Evolutionary conservation across 2,797 vertebrate species (phyloP), one percentile per base, ranked within the genome.

Genomic region (Pristis pectinata): DNA sequence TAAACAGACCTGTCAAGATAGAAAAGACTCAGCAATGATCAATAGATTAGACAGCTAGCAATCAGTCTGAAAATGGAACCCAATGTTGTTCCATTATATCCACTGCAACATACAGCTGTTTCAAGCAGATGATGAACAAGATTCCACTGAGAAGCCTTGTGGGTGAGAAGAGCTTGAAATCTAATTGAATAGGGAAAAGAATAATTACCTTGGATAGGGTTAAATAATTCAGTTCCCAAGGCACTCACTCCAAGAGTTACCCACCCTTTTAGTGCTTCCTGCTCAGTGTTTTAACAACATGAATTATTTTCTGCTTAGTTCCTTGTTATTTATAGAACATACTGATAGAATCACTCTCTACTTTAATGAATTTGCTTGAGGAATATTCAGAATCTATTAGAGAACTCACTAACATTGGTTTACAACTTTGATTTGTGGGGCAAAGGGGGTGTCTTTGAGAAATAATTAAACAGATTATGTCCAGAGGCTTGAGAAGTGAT

Each of bases 231-330:
- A 91, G 22, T 91, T 91, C 87, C 87, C 34, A 67, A 2, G 87
- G n/a, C 59, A 24, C 87, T 64, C 87, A 67, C 34, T 67, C n/a
- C 87, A 41, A 10, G 87, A 41, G 59, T 91, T 67, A 67, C 87
- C 87, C 87, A 91, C 34, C 87, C 87, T 91, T 64, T 91, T 53
- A 91, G 87, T 91, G 59, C 87, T 91, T 91, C 87, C 87, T 67
- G 59, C n/a, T 41, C 87, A 91, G 87, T 67, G 87, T 91, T 91
- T 91, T 91, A 67, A 67, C 56, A 2, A 64, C 61, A 24, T n/a
- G n/a, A 67, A 67, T 91, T 91, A 67, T 91, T 61, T 91, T 41
- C 30, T 67, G n/a, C 87, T 91, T 91, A 37, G 61, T 59, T 67
- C n/a, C n/a, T 67, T 64, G 61, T 91, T 91, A 91, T 67, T 91